These are phyloP conservation scores for Elymnias hypermnestra DNA, from an alignment of 1,140 invertebrate genomes.

Conservation along the genomic window DNA sequence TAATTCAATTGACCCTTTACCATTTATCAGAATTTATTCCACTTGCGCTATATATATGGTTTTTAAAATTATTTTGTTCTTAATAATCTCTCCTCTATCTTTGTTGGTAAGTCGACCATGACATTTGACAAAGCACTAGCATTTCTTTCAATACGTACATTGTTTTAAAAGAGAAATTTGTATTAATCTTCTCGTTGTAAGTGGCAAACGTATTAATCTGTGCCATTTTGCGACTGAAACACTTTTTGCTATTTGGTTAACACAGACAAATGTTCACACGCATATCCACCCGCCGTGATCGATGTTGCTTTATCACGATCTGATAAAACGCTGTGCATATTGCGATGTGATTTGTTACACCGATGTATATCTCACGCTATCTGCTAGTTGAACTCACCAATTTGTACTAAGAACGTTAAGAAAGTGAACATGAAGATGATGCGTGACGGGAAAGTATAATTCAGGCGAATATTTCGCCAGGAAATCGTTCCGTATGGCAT, in stretches of 20 bases:
- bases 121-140: background rate
- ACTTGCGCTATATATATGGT: too few relatives aligned
- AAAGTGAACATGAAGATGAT: conserved; percentile 43
- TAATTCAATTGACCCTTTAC: too few relatives aligned
- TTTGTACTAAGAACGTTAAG: conserved; percentile 26
- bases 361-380: conserved; percentile 24
- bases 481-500: conserved; percentile 59
- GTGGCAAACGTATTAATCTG: background rate
- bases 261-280: conserved; percentile 1
- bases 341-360: conserved; percentile 26
- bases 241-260: background rate
- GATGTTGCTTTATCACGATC: conserved; percentile 29
- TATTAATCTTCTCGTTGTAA: background rate
- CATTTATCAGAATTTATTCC: too few relatives aligned
- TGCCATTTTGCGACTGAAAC: background rate
- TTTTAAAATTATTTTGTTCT: too few relatives aligned
- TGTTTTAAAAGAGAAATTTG: background rate
- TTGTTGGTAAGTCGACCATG: background rate
- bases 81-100: too few relatives aligned
- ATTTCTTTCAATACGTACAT: conserved; percentile 1
- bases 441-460: conserved; percentile 47
- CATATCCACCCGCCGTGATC: conserved; percentile 18
- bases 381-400: conserved; percentile 5
- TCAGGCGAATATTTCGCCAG: conserved; percentile 61
- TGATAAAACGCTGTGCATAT: conserved; percentile 15